Evolutionary conservation across 2,113 vertebrate genomes (phyloP), one percentile per base, ranked within the genome.

Genomic region (Colinus virginianus): DNA sequence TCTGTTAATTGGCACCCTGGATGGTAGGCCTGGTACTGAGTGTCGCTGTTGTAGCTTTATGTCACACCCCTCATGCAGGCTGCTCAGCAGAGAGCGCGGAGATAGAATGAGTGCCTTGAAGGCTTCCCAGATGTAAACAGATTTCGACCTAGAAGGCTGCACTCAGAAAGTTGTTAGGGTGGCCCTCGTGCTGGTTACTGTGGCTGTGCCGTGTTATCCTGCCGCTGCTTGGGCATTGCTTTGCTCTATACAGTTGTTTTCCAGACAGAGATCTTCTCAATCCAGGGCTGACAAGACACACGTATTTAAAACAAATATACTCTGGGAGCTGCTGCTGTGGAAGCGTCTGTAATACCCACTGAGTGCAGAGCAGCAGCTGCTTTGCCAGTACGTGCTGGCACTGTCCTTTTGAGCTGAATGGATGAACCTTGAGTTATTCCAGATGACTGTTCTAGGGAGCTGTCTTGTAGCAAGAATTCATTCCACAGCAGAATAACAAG

Each of bases 201-300:
- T 63, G 75, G 93, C 69, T 64, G 69, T 51, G 69, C 7, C 38
- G 9, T 19, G 51, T 86, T 75, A 55, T 75, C 19, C 66, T 92
- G 91, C 66, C 69, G 78, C 6, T 0, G 0, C 8, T 78, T 30
- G 19, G 80, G 43, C 66, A 36, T 56, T 59, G 1, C 21, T 13
- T 32, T 22, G 61, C 61, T 83, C 86, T 63, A 11, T n/a, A 34
- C 80, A 71, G 86, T 70, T 93, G 68, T 68, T 86, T 93, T 59
- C 64, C 49, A 30, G 80, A 55, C 38, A 75, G 79, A 64, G 36
- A 26, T 32, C 46, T 43, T 20, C 51, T 70, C 48, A 78, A 4
- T 19, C 42, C 38, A 13, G 59, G 38, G 20, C 4, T 70, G 86
- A 49, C 69, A 67, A 66, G 30, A 64, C 19, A 67, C 68, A 32